These are phyloP conservation scores for Lepidonotus clava DNA, from an alignment of 2,888 invertebrate species.

Conservation along the genomic window DNA sequence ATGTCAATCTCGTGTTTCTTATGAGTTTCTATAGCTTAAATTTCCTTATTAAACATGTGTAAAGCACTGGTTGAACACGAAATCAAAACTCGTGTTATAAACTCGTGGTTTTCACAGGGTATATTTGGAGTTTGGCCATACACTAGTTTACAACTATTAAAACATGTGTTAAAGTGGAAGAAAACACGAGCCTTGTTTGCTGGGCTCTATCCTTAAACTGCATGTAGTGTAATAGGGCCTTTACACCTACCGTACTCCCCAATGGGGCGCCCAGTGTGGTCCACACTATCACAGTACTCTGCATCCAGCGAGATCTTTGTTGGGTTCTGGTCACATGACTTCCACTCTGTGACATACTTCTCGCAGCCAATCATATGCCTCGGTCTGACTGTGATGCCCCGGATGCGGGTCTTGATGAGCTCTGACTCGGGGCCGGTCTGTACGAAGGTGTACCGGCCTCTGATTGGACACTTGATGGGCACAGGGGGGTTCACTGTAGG, in stretches of 20 bases:
- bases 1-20: no score
- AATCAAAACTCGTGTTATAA: no score
- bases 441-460: constrained; percentile 96
- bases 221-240: no score
- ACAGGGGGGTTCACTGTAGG: constrained; percentile 84
- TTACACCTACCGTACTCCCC: constrained; percentile 86
- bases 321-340: constrained; percentile 93
- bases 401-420: constrained; percentile 92
- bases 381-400: constrained; percentile 96
- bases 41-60: no score
- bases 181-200: no score
- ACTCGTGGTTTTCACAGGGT: no score
- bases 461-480: constrained; percentile 95
- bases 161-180: no score
- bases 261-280: constrained; percentile 94
- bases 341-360: constrained; percentile 95
- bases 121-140: no score
- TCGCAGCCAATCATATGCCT: constrained; percentile 93
- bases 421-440: constrained; percentile 84
- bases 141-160: no score
- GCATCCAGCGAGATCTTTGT: constrained; percentile 96
- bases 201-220: no score
- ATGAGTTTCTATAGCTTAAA: no score
- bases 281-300: constrained; percentile 96
- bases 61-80: no score